A percentile compares a stretch with the other conserved stretches of the same genome.
Evolutionary conservation across 2,888 invertebrate species (phyloP).

Genomic region (Pecten maximus): DNA sequence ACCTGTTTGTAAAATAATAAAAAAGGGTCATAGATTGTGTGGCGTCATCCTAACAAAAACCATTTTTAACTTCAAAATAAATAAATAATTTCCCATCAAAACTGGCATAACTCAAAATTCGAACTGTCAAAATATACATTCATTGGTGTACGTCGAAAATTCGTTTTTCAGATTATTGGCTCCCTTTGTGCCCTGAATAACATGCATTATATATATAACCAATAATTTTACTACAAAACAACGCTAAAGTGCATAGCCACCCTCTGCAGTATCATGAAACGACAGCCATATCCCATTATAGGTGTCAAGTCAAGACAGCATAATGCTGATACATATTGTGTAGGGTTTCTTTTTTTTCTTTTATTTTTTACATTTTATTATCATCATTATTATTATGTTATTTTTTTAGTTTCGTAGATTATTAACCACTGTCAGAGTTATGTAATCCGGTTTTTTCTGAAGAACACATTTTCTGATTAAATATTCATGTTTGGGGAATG

Average conservation of each 20-base stretch:
- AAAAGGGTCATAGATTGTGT: not conserved
- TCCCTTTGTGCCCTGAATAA: not conserved
- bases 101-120: not conserved
- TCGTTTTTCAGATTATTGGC: not conserved
- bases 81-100: not conserved
- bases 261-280: not conserved
- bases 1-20: not conserved
- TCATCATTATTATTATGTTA: too few relatives aligned
- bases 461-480: not conserved
- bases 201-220: not conserved
- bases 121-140: not conserved
- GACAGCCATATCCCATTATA: not conserved
- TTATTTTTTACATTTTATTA: too few relatives aligned
- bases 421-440: not conserved
- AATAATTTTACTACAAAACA: not conserved
- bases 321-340: not conserved
- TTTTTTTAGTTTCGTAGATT: not conserved
- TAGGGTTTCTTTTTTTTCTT: not conserved
- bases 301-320: not conserved
- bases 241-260: not conserved
- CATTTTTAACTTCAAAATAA: not conserved
- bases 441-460: not conserved
- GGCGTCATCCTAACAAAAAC: not conserved
- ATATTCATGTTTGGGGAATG: slow-evolving; percentile 18
- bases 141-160: not conserved